A percentile compares a stretch with the other conserved stretches of the same genome.
Conservation (phyloP, 2,797 vertebrate genomes). For the Strix occidentalis region DNA sequence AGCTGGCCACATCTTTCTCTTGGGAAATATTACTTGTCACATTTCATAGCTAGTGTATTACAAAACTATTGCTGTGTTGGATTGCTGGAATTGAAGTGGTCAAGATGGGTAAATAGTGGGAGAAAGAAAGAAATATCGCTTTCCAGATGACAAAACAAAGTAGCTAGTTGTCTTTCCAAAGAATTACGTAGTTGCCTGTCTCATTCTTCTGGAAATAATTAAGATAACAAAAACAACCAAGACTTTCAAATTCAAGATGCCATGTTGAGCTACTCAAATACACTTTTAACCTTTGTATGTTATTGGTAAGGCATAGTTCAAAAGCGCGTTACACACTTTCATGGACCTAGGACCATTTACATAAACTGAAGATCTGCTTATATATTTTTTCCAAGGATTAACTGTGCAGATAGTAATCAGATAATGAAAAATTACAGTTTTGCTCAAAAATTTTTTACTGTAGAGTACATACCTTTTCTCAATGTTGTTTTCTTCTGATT, state of each 20-base stretch:
- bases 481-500: not conserved
- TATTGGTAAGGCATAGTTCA: not conserved
- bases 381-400: not conserved
- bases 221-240: not conserved
- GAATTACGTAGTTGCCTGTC: not conserved
- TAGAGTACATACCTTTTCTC: not conserved
- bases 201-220: not conserved
- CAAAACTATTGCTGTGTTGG: not conserved
- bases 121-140: not conserved
- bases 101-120: not conserved
- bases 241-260: not conserved
- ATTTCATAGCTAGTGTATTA: not conserved
- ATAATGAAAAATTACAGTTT: not conserved
- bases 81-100: not conserved
- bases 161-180: not conserved
- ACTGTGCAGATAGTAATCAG: not conserved
- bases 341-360: not conserved
- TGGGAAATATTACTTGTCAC: not conserved
- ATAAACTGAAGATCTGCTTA: not conserved
- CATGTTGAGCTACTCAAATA: not conserved
- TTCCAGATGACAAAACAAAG: not conserved
- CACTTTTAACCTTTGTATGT: not conserved
- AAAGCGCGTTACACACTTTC: fast-evolving
- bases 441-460: not conserved
- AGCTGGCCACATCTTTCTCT: not conserved